Evolutionary conservation across 2,888 invertebrate species (phyloP).

Genomic region (Icerya purchasi): DNA sequence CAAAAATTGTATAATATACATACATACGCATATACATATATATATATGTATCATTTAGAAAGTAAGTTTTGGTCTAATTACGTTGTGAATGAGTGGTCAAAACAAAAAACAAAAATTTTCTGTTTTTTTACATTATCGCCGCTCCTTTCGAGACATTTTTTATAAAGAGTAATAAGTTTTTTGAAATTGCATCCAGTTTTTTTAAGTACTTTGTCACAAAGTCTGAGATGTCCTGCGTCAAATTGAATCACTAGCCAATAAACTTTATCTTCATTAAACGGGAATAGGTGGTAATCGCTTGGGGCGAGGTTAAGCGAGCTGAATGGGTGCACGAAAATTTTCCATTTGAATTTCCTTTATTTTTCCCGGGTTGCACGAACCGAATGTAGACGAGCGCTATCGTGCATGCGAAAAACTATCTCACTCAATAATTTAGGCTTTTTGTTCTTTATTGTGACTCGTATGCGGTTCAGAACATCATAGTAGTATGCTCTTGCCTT

Average conservation of each 20-base stretch:
- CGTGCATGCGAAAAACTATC: conserved; percentile 6
- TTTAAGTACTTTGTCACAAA: conserved; percentile 1
- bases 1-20: too few species aligned
- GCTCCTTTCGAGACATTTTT: too few species aligned
- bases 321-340: conserved; percentile 7
- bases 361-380: conserved; percentile 14
- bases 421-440: not conserved
- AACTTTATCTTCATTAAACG: not conserved
- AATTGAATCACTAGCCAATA: too few species aligned
- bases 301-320: conserved; percentile 14
- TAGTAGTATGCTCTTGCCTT: conserved; percentile 10
- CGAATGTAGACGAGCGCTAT: conserved; percentile 7
- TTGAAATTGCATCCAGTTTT: not conserved
- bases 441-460: conserved; percentile 7
- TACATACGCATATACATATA: too few species aligned
- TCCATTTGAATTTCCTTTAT: conserved; percentile 9
- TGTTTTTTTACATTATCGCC: too few species aligned
- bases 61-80: too few species aligned
- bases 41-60: too few species aligned
- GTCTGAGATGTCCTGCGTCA: not conserved
- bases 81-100: too few species aligned
- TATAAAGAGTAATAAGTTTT: not conserved
- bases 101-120: too few species aligned
- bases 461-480: conserved; percentile 5
- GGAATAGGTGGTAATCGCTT: conserved; percentile 14